phyloP scores from a whole-genome alignment of 2,113 vertebrate species.

The Phoenicopterus ruber region DNA sequence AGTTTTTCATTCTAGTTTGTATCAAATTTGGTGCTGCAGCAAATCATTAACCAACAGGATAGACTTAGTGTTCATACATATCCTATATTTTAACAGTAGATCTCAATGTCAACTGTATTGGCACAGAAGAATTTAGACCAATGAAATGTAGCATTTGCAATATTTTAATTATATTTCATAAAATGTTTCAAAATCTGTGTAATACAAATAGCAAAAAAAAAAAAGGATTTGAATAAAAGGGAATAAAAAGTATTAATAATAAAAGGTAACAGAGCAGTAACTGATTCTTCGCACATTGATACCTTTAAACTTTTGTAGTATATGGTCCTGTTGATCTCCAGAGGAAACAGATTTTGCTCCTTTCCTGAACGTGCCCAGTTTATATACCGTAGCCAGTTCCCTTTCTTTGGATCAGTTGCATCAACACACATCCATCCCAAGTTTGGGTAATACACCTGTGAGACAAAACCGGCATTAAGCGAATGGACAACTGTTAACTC shows the following conservation, averaged over 20 bases:
- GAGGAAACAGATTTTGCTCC: conserved; percentile 90
- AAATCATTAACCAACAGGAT: not conserved
- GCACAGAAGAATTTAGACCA: not conserved
- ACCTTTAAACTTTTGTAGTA: conserved; percentile 95
- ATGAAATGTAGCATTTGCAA: not conserved
- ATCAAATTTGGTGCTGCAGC: not conserved
- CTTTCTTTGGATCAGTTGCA: conserved; percentile 88
- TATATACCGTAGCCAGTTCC: conserved; percentile 92
- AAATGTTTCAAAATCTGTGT: not conserved
- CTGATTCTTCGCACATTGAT: not conserved
- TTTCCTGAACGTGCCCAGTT: conserved; percentile 90
- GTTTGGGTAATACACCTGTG: conserved; percentile 88
- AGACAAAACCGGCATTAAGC: not conserved
- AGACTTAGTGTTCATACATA: not conserved
- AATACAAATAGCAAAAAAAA: not conserved
- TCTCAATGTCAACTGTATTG: not conserved
- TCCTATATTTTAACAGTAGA: not conserved
- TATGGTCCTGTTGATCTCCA: conserved; percentile 94
- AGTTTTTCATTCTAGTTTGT: not conserved
- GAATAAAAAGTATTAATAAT: not conserved
- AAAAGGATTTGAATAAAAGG: not conserved
- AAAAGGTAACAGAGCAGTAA: not conserved
- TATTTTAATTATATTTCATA: not conserved
- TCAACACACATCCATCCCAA: conserved; percentile 95
- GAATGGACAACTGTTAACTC: not conserved